Conservation (phyloP, 2,888 invertebrate species). For the Aspidapion aeneum region DNA sequence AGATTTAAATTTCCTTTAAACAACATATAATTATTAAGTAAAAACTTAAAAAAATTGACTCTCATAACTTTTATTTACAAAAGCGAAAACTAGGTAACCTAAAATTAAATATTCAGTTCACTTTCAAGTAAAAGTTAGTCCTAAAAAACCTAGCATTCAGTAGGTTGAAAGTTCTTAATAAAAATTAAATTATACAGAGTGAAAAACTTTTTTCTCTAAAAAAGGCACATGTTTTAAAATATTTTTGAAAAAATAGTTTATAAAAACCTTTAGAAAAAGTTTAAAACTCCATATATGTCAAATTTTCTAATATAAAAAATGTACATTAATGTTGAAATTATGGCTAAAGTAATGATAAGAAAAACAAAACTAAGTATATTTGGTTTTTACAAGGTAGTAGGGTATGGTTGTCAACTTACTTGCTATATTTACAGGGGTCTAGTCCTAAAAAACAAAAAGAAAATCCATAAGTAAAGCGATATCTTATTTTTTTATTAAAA, state of each 20-base stretch:
- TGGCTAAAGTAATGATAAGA: not conserved
- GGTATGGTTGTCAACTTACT: slow-evolving; percentile 7
- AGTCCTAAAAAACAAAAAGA: slow-evolving; percentile 14
- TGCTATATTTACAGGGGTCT: slow-evolving; percentile 17
- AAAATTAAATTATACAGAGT: no score
- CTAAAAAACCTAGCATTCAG: no score
- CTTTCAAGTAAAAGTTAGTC: no score
- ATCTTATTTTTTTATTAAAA: no score
- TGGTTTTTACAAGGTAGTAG: slow-evolving; percentile 27
- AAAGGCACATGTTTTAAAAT: not conserved
- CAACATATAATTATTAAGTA: no score
- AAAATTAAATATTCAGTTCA: no score
- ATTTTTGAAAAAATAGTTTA: not conserved
- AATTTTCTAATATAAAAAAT: not conserved
- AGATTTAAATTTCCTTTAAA: not conserved
- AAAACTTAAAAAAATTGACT: no score
- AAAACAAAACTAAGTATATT: slow-evolving; percentile 10
- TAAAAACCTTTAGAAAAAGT: not conserved
- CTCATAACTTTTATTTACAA: no score
- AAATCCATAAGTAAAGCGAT: no score
- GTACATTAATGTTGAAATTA: not conserved
- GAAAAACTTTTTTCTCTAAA: not conserved
- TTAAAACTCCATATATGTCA: not conserved
- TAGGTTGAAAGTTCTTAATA: no score
- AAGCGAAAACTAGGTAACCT: no score